Base-by-base conservation (phyloP, 2,113 vertebrate genomes). In the Carassius auratus region DNA sequence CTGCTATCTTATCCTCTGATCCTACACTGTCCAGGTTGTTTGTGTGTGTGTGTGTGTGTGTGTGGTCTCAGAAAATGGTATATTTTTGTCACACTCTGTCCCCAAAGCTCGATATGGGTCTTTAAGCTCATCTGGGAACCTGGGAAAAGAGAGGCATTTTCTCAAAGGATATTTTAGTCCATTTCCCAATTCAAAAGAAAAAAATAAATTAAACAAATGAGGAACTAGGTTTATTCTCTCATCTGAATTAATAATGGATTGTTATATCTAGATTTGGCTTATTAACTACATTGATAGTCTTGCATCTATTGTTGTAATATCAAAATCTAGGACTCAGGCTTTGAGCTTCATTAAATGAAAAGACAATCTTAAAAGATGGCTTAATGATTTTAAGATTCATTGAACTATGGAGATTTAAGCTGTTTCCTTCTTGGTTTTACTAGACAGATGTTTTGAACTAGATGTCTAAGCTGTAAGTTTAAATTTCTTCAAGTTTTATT, bases 1-100 rank as follows among this genome's bases (percentile, higher is more conserved):
- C 79, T 81, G 23, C 62, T 52, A 68, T 68, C 23, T 69, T 81
- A 81, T 81, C 42, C 23, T 33, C 62, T 69, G 33, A 81, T 81
- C 64, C 80, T 36, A 52, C 42, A 81, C 80, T 69, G 62, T 79
- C 78, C 42, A 69, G 45, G 42, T 48, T 81, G 62, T 68, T 3
- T 6, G 5, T 7, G 5, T 42, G 38, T 42, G 38, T 42, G 38
- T 42, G 42, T 52, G 50, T 45, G n/a, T 71, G 68, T 73, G 48
- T 71, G 30, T 23, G 33, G 15, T 13, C 13, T 8, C 9, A 73
- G 7, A 73, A 78, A 15, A 8, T 12, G 33, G 7, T 30, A 42
- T 42, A 30, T 81, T 81, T 81, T 6, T 79, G 76, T 79, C 76
- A 62, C 57, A 62, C 33, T 79, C 55, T 42, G 55, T 79, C 33